Evolutionary conservation across 2,888 invertebrate genomes (phyloP).

Genomic region (Phyto melanocephala): DNA sequence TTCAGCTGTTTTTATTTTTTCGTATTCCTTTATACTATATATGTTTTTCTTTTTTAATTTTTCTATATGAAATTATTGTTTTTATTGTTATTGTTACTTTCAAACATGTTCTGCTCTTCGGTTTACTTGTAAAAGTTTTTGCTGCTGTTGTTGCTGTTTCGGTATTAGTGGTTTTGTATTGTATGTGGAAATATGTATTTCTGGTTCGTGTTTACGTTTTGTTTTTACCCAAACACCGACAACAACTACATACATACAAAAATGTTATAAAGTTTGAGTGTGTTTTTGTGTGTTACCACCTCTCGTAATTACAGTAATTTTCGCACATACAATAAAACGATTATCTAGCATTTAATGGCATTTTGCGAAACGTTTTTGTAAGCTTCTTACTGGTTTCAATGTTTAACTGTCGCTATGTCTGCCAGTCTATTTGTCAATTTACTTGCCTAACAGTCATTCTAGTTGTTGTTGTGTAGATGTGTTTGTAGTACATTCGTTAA

Average conservation of each 20-base stretch:
- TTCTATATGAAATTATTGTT: no score
- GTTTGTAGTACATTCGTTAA: not conserved
- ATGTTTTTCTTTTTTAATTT: no score
- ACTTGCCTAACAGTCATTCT: not conserved
- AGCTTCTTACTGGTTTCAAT: not conserved
- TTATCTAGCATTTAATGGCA: conserved; percentile 51
- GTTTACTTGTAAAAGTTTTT: not conserved
- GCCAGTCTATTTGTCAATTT: not conserved
- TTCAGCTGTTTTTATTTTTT: not conserved
- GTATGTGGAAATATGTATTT: not conserved
- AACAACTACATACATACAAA: not conserved
- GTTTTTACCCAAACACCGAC: not conserved
- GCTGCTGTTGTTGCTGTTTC: not conserved
- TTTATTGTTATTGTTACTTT: not conserved
- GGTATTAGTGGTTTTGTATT: not conserved
- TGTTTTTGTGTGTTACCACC: conserved; percentile 13
- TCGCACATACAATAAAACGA: conserved; percentile 52
- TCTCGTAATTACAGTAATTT: conserved; percentile 54
- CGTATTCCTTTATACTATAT: not conserved
- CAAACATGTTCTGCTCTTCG: not conserved
- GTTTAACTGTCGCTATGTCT: not conserved
- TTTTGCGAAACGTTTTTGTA: conserved; percentile 20
- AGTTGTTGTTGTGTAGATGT: not conserved
- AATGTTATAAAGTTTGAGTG: no score
- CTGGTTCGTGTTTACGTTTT: not conserved